Evolutionary conservation across 2,797 vertebrate genomes (phyloP).

Genomic region (Tarsius wallacei): DNA sequence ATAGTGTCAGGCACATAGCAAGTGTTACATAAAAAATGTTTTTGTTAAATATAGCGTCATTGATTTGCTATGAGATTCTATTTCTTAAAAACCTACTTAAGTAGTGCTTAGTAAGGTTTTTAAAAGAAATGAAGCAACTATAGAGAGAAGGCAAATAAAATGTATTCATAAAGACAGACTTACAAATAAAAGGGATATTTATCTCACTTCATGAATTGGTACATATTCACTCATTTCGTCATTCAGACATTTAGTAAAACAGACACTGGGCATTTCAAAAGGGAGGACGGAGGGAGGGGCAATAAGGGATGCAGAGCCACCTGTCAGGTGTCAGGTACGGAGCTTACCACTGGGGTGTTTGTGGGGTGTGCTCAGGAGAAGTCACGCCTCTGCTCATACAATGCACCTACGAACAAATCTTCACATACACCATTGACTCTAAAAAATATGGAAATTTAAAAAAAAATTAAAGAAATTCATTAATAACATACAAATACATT

Average conservation of each 20-base stretch:
- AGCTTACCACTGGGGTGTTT: too few species aligned
- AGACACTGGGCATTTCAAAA: too few species aligned
- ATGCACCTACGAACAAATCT: too few species aligned
- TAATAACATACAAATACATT: not conserved
- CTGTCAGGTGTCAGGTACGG: too few species aligned
- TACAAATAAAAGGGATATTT: not conserved
- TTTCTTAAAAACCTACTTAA: not conserved
- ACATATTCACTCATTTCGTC: not conserved
- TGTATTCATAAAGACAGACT: not conserved
- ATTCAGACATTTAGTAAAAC: not conserved
- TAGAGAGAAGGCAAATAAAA: not conserved
- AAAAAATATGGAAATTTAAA: too few species aligned
- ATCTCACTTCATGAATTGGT: not conserved
- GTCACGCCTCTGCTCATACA: too few species aligned
- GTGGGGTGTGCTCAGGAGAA: too few species aligned
- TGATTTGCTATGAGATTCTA: not conserved
- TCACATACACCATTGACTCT: too few species aligned
- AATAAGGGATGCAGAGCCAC: too few species aligned
- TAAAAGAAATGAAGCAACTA: not conserved
- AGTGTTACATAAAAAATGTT: not conserved
- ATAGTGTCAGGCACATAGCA: not conserved
- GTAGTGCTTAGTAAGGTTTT: not conserved
- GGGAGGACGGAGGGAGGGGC: too few species aligned
- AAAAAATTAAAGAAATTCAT: not conserved
- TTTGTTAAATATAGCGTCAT: not conserved